A percentile compares a stretch with the other conserved stretches of the same genome.
Conservation (phyloP, 2,888 invertebrate species). For the Siphlonurus alternatus region DNA sequence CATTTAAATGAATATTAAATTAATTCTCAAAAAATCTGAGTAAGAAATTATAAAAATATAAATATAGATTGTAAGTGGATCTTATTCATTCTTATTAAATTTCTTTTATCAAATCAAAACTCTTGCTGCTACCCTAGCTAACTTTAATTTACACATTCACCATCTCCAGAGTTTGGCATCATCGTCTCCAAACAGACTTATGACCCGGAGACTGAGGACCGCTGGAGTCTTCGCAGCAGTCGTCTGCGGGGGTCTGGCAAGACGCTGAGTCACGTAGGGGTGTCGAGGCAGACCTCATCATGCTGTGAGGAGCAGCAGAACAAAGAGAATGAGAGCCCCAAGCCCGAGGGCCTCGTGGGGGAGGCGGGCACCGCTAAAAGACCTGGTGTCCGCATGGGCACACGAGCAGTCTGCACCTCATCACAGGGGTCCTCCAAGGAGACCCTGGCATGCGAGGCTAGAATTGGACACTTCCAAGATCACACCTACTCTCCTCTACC, state of each 20-base stretch:
- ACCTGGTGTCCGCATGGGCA: conserved; percentile 54
- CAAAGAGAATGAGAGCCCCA: conserved; percentile 50
- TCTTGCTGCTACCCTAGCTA: too few species aligned
- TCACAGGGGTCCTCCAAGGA: conserved; percentile 15
- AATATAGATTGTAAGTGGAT: too few species aligned
- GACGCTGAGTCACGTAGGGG: not conserved
- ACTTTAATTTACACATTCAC: too few species aligned
- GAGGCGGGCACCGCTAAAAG: conserved; percentile 22
- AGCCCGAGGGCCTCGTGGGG: conserved; percentile 25
- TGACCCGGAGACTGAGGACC: not conserved
- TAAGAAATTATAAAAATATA: too few species aligned
- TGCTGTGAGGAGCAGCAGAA: conserved; percentile 41
- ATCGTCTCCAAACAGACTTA: not conserved
- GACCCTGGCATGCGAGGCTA: conserved; percentile 24
- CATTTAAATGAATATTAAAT: too few species aligned
- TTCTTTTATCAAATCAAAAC: too few species aligned
- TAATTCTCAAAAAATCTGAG: too few species aligned
- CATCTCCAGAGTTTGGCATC: not conserved
- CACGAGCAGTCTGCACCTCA: conserved; percentile 41
- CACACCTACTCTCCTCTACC: conserved; percentile 25
- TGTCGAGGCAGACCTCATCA: conserved; percentile 23
- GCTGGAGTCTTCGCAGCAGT: not conserved
- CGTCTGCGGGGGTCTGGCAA: not conserved
- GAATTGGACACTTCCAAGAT: conserved; percentile 25
- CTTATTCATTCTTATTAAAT: too few species aligned